Base-by-base conservation (phyloP, 2,888 invertebrate genomes). In the Amorpha juglandis region DNA sequence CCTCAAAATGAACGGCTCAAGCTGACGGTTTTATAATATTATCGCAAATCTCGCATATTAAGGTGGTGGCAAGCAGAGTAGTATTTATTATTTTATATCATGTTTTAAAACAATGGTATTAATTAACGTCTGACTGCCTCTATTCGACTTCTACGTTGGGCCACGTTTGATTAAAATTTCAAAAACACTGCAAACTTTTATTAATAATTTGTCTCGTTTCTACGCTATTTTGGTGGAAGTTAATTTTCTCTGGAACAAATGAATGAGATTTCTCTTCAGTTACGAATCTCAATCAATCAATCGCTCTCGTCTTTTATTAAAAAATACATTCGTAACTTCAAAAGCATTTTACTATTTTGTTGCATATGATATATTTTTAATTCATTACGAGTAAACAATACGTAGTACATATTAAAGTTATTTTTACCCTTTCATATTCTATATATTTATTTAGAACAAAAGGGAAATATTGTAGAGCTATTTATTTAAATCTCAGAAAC, bases 131-230 rank as follows among this genome's bases (percentile, higher is more conserved):
- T n/a, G 6, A n/a, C 9, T 8, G 7, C 33, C 7, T 33, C 55
- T 14, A n/a, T 33, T 9, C n/a, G 8, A 38, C 9, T 33, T 9
- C n/a, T 16, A 38, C 9, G 35, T 33, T 38, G n/a, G 55, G 11
- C 12, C 38, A 9, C 19, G 12, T 42, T 42, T 42, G 42, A 58
- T 35, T 58, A 58, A 55, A 38, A 3, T 16, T 58, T 42, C 35
- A 42, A 42, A 19, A 11, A 58, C 1, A 19, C 19, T 38, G 19
- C 11, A 19, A 16, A 12, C 6, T 55, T 19, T 19, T 42, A 12
- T 58, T 19, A 19, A 16, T 38, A 58, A 42, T 42, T 19, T 42
- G 58, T 42, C 38, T 38, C 38, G 35, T 42, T 53, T 58, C 58
- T 42, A 9, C 4, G n/a, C 58, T 58, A 19, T 42, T 58, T 58